Evolutionary conservation across 2,113 vertebrate species (phyloP).

Genomic region (Pao palembangensis): DNA sequence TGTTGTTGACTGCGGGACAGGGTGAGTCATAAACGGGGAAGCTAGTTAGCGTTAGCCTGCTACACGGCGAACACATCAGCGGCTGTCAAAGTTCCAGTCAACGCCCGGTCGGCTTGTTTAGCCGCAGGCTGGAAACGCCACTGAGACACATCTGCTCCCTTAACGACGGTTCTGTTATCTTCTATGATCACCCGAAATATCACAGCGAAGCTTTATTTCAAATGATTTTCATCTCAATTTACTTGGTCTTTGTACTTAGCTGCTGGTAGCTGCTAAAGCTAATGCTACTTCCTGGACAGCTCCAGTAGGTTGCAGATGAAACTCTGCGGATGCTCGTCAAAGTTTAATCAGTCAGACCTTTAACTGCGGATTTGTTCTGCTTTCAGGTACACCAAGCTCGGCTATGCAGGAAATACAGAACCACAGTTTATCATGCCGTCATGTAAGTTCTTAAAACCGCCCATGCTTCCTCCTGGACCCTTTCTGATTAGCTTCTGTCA

Average conservation of each 20-base stretch:
- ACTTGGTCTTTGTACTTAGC: conserved; percentile 6
- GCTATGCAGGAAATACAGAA: conserved; percentile 98
- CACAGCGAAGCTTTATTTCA: not conserved
- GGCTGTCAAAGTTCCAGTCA: conserved; percentile 58
- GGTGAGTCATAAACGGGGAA: conserved; percentile 71
- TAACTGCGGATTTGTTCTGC: conserved; percentile 15
- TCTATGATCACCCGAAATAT: too few relatives aligned
- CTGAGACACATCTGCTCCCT: not conserved
- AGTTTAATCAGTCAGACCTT: not conserved
- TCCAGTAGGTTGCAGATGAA: rapidly evolving
- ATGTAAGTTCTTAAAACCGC: conserved; percentile 79
- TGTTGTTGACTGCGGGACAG: conserved; percentile 96
- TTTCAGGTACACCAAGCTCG: conserved; percentile 92
- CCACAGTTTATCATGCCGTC: conserved; percentile 98
- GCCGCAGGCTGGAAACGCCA: not conserved
- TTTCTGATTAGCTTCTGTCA: too few relatives aligned
- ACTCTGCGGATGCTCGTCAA: not conserved
- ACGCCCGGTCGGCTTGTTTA: conserved; percentile 45
- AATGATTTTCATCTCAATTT: not conserved
- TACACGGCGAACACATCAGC: conserved; percentile 23
- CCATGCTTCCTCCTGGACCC: not conserved
- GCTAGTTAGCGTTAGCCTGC: conserved; percentile 46
- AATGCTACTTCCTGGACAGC: conserved; percentile 59
- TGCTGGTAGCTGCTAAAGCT: conserved; percentile 26
- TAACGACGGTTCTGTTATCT: not conserved